Evolutionary conservation across 2,888 invertebrate species (phyloP).

Genomic region (Coleophora deauratella): DNA sequence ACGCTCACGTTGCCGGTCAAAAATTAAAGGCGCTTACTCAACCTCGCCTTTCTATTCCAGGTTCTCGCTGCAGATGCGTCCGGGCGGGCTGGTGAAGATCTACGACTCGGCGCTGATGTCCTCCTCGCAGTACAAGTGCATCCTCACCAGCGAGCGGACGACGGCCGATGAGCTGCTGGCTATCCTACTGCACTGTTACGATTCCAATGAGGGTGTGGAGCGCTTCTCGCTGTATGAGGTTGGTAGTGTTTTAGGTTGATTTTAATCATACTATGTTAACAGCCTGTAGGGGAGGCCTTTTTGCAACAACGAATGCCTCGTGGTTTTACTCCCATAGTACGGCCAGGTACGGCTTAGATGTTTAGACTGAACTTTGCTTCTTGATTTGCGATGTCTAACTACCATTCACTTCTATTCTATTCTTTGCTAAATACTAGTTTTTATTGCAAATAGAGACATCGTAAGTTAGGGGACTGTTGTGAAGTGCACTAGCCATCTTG

Average conservation of each 20-base stretch:
- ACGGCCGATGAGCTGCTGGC: slow-evolving; percentile 91
- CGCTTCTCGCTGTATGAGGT: slow-evolving; percentile 92
- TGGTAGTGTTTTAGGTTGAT: slow-evolving; percentile 23
- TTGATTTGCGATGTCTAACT: too few relatives aligned
- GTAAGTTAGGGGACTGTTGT: too few relatives aligned
- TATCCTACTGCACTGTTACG: slow-evolving; percentile 88
- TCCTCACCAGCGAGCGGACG: slow-evolving; percentile 91
- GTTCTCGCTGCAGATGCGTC: slow-evolving; percentile 90
- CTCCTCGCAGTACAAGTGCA: slow-evolving; percentile 93
- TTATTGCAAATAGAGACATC: too few relatives aligned
- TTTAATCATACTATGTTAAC: neutral
- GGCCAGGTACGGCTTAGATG: too few relatives aligned
- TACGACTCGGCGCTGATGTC: slow-evolving; percentile 94
- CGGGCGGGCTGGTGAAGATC: slow-evolving; percentile 93
- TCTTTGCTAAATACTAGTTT: too few relatives aligned
- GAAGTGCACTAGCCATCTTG: too few relatives aligned
- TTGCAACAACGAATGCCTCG: too few relatives aligned
- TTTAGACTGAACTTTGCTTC: too few relatives aligned
- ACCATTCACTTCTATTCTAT: too few relatives aligned
- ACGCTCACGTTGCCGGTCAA: too few relatives aligned
- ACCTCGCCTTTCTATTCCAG: slow-evolving; percentile 51
- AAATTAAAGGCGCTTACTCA: neutral
- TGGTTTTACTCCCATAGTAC: too few relatives aligned
- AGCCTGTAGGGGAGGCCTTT: too few relatives aligned
- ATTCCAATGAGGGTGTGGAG: slow-evolving; percentile 87